phyloP scores from a whole-genome alignment of 1,140 invertebrate species.

The Lethocerus indicus region DNA sequence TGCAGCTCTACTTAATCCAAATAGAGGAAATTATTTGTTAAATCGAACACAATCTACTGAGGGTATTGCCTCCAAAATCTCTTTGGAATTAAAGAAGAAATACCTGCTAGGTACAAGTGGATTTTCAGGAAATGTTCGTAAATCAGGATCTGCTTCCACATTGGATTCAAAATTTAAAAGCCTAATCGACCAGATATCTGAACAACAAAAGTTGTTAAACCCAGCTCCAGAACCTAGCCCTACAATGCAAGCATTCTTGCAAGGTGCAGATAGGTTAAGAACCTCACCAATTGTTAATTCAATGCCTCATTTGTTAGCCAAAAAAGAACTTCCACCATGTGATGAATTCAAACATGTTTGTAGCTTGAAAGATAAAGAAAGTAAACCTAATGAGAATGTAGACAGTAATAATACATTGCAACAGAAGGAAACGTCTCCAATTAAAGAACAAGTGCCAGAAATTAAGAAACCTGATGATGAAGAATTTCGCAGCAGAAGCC shows the following conservation, averaged over 20 bases:
- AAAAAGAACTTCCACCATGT: conserved; percentile 17
- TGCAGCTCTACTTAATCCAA: conserved; percentile 32
- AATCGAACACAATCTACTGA: conserved; percentile 69
- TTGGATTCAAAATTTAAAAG: conserved; percentile 67
- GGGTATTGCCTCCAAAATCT: conserved; percentile 68
- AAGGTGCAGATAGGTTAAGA: conserved; percentile 30
- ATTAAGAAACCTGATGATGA: conserved; percentile 21
- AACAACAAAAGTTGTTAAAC: conserved; percentile 72
- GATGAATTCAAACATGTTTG: conserved; percentile 22
- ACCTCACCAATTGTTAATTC: conserved; percentile 17
- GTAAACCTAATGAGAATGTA: conserved; percentile 10
- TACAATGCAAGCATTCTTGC: conserved; percentile 53
- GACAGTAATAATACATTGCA: conserved; percentile 10
- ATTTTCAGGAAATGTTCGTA: conserved; percentile 44
- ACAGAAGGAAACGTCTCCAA: conserved; percentile 1
- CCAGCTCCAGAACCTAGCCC: conserved; percentile 57
- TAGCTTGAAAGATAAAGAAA: conserved; percentile 16
- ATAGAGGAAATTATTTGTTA: conserved; percentile 50
- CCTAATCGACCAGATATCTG: conserved; percentile 68
- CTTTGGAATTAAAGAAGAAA: conserved; percentile 65
- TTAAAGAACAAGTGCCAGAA: conserved; percentile 13
- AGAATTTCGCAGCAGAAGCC: conserved; percentile 31
- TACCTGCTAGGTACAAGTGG: conserved; percentile 54
- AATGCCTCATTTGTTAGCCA: conserved; percentile 11
- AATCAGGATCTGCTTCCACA: conserved; percentile 69